These are phyloP conservation scores for Melitaea cinxia DNA, from an alignment of 1,140 invertebrate genomes.

Conservation along the genomic window DNA sequence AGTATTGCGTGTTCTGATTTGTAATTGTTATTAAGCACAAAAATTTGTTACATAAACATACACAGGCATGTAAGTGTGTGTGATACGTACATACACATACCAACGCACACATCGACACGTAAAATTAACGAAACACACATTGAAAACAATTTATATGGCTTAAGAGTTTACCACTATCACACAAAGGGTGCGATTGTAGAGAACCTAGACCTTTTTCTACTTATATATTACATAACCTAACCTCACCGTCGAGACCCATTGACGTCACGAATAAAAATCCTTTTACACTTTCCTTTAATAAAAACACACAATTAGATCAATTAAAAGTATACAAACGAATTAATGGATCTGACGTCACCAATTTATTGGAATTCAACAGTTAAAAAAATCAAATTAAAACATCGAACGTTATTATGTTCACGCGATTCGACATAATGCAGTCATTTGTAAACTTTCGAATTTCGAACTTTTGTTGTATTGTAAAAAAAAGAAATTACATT, in stretches of 20 bases:
- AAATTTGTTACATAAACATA: too few species aligned
- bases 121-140: not conserved
- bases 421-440: constrained; percentile 72
- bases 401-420: constrained; percentile 38
- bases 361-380: not conserved
- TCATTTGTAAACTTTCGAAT: constrained; percentile 39
- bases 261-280: constrained; percentile 36
- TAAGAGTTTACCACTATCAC: not conserved
- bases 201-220: constrained; percentile 11
- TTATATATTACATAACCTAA: constrained; percentile 69
- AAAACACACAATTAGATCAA: not conserved
- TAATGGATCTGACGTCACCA: not conserved
- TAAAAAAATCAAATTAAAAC: constrained; percentile 8
- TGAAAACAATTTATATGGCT: not conserved
- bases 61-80: not conserved
- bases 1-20: too few species aligned
- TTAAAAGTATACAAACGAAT: not conserved
- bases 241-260: constrained; percentile 41
- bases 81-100: constrained; percentile 4
- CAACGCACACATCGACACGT: not conserved
- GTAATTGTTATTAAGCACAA: too few species aligned
- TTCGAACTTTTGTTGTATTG: not conserved
- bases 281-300: constrained; percentile 15
- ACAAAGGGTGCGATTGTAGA: constrained; percentile 11
- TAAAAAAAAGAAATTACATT: not conserved